These are phyloP conservation scores for Myrmecobius fasciatus DNA, from an alignment of 2,113 vertebrate genomes.

Conservation along the genomic window DNA sequence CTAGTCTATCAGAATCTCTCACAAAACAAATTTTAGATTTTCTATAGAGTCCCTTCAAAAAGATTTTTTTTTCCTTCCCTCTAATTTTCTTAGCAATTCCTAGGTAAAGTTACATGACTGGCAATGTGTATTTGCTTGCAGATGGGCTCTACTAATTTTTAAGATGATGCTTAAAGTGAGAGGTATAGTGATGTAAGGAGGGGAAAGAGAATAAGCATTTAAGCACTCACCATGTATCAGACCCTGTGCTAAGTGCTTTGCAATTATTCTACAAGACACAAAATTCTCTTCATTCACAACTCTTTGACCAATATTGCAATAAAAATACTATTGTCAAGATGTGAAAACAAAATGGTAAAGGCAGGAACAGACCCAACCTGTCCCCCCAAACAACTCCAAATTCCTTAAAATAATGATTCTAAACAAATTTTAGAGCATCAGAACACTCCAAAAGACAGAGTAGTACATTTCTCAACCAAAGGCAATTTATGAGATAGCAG, in stretches of 20 bases:
- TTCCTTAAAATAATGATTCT: too few relatives aligned
- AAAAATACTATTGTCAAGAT: neutral
- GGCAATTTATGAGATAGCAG: too few relatives aligned
- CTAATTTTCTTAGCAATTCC: neutral
- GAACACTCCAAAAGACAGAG: too few relatives aligned
- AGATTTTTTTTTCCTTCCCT: neutral
- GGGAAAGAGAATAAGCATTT: neutral
- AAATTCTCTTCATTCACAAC: neutral
- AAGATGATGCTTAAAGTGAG: slow-evolving; percentile 2
- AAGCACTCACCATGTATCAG: neutral
- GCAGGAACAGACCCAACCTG: too few relatives aligned
- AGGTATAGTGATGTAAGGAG: neutral
- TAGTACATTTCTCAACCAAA: too few relatives aligned
- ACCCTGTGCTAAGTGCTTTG: neutral
- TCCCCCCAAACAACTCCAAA: too few relatives aligned
- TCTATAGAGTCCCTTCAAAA: neutral
- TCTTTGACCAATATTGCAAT: neutral
- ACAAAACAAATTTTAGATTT: neutral
- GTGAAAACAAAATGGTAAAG: too few relatives aligned
- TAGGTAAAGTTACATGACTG: neutral
- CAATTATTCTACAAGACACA: neutral
- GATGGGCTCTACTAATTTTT: neutral
- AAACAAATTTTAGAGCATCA: too few relatives aligned
- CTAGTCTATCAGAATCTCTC: neutral
- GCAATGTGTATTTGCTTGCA: neutral